A percentile compares a stretch with the other conserved stretches of the same genome.
phyloP scores from a whole-genome alignment of 2,888 invertebrate genomes.

The Melinopterus prodromus region DNA sequence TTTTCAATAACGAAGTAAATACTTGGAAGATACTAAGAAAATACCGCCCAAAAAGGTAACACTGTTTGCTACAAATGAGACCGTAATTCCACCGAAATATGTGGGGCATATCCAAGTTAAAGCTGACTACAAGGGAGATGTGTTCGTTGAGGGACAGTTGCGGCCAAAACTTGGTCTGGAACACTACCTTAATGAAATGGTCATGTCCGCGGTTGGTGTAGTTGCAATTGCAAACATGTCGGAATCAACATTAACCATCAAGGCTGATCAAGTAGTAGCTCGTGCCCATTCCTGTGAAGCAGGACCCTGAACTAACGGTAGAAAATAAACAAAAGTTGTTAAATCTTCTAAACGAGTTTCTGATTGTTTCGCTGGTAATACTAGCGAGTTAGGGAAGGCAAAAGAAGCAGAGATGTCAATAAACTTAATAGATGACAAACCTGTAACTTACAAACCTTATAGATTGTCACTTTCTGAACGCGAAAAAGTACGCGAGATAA shows the following conservation, averaged over 20 bases:
- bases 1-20: neutral
- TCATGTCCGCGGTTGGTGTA: neutral
- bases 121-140: neutral
- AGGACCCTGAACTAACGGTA: no score
- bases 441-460: conserved; percentile 48
- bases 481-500: conserved; percentile 40
- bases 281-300: conserved; percentile 36
- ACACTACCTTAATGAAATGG: no score
- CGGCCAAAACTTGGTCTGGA: neutral
- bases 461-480: conserved; percentile 45
- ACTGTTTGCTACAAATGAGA: conserved; percentile 15
- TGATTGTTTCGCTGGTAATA: no score
- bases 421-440: no score
- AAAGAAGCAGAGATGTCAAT: no score
- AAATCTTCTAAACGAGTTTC: no score
- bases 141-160: neutral
- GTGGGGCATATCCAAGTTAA: neutral
- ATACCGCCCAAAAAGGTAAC: conserved; percentile 10
- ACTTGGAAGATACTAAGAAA: neutral
- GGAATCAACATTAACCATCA: neutral
- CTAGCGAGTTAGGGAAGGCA: no score
- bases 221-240: neutral
- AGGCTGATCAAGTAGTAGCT: neutral
- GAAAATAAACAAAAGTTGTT: no score
- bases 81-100: conserved; percentile 22